Percentiles rank a stretch among this genome's conserved stretches.
These are phyloP conservation scores for Cercocebus atys DNA, from an alignment of 2,113 vertebrate species.

Conservation along the genomic window DNA sequence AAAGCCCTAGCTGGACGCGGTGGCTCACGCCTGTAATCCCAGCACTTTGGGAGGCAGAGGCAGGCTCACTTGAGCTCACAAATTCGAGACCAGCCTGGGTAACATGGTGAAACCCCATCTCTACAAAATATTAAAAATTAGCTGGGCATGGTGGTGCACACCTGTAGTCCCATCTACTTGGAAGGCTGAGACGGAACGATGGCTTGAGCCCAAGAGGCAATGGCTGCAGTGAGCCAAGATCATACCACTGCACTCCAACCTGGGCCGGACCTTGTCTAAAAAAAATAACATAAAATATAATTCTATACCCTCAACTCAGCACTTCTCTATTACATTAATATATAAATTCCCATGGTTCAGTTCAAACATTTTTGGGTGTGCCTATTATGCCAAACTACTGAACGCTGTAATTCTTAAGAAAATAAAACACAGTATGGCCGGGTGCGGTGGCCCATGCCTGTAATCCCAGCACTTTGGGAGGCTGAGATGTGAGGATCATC, in stretches of 20 bases:
- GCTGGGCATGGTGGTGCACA: background rate
- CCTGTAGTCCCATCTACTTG: background rate
- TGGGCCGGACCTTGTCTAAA: background rate
- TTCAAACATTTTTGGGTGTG: background rate
- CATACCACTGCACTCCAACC: background rate
- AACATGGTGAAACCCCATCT: background rate
- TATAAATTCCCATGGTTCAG: background rate
- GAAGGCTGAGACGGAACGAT: background rate
- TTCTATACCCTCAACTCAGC: background rate
- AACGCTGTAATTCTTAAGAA: background rate
- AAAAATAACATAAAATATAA: background rate
- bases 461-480: too few species aligned
- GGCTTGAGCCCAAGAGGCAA: background rate
- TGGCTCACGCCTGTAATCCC: too few species aligned
- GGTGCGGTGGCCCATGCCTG: too few species aligned
- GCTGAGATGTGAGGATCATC: too few species aligned
- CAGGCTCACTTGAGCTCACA: too few species aligned
- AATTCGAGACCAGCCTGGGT: background rate
- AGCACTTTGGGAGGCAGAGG: too few species aligned
- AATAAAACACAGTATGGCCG: background rate
- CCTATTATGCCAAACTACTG: background rate
- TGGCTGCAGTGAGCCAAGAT: background rate
- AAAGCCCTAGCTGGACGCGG: too few species aligned
- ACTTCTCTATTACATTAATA: background rate
- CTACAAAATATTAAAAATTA: background rate